Base-by-base conservation (phyloP, 1,140 invertebrate species). In the Ceratina australensis region DNA sequence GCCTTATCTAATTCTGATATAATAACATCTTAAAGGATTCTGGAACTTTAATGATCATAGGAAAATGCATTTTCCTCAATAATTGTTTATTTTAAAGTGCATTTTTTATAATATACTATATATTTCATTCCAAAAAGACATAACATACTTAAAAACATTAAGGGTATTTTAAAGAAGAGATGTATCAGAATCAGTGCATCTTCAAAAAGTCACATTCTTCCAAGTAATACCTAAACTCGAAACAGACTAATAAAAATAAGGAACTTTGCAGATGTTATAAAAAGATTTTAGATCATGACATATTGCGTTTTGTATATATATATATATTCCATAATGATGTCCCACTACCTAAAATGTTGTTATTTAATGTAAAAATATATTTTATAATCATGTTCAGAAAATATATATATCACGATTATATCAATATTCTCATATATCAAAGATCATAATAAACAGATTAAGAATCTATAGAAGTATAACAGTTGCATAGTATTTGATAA, bases 81-180 rank as follows among this genome's bases (percentile, higher is more conserved):
- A 7, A 18, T 18, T 22, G 33, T 49, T 73, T 65, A 59, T 56
- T 54, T 22, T 63, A 18, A 63, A 54, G 20, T 65, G 18, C n/a
- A n/a, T 47, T 42, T 26, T 42, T 50, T 56, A 15, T 33, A n/a
- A 65, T 18, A 18, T 7, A 47, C 16, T 26, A 10, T 64, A 50
- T 54, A 47, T 49, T 76, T 8, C 33, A 60, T 52, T 69, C 5
- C 60, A 60, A 69, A 61, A 52, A 2, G 28, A 15, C 2, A 52
- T 50, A 50, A 60, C n/a, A 33, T 50, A 76, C 28, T 49, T 50
- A n/a, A 66, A 47, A 75, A 50, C 42, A 68, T 68, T 75, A 75
- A 75, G 73, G 73, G 73, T 69, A 76, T 69, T 61, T 69, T 42
- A 52, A 42, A 57, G 42, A 66, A 59, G 26, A n/a, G n/a, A 33